A percentile compares a stretch with the other conserved stretches of the same genome.
These are phyloP conservation scores for Heterodera filipjevi DNA, from an alignment of 2,888 invertebrate genomes.

Conservation along the genomic window DNA sequence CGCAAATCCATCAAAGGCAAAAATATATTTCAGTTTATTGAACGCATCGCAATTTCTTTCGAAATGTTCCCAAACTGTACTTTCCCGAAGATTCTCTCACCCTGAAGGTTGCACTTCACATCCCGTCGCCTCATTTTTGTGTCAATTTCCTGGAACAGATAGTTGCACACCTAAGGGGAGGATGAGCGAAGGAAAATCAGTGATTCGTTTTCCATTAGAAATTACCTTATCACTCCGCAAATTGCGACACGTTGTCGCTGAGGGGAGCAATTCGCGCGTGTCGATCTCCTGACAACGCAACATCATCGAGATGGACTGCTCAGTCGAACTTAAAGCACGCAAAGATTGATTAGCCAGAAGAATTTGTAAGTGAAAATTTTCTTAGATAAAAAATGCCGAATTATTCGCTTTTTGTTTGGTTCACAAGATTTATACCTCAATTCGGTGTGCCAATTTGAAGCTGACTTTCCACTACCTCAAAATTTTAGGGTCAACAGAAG, in stretches of 20 bases:
- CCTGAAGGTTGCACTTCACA: slow-evolving; percentile 44
- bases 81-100: slow-evolving; percentile 22
- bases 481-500: not conserved
- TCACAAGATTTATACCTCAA: not conserved
- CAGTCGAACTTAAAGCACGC: slow-evolving; percentile 16
- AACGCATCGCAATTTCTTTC: no score
- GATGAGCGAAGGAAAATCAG: not conserved
- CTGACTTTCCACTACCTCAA: not conserved
- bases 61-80: no score
- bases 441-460: not conserved
- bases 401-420: not conserved
- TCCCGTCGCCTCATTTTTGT: slow-evolving; percentile 42
- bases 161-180: slow-evolving; percentile 35
- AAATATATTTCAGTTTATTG: no score
- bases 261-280: slow-evolving; percentile 33
- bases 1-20: no score
- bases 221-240: slow-evolving; percentile 36
- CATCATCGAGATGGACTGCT: slow-evolving; percentile 27
- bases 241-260: slow-evolving; percentile 44
- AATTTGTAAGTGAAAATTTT: no score
- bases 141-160: slow-evolving; percentile 43
- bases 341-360: no score
- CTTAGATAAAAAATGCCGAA: no score
- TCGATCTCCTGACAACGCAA: slow-evolving; percentile 41
- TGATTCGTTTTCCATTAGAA: not conserved